phyloP scores from a whole-genome alignment of 2,888 invertebrate genomes.

The Sclerodermus sp. region DNA sequence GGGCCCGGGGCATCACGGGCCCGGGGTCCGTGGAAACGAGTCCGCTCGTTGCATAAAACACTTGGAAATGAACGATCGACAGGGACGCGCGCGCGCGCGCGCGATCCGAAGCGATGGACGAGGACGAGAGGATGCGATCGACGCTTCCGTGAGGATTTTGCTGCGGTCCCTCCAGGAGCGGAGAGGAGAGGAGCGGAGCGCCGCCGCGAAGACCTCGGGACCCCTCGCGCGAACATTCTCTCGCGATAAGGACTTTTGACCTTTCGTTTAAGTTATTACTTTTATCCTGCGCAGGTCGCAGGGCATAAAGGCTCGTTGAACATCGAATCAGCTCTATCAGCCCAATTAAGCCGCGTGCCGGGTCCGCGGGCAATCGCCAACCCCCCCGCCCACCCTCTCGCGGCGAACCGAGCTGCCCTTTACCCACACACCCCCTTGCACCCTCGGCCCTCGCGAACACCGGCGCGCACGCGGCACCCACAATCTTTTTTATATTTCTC shows the following conservation, averaged over 20 bases:
- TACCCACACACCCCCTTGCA: conserved; percentile 15
- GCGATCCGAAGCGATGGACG: no score
- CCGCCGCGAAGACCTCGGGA: no score
- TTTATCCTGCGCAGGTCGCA: conserved; percentile 29
- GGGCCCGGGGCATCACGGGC: no score
- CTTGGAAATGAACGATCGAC: no score
- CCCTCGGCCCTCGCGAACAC: background rate
- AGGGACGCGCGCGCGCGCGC: no score
- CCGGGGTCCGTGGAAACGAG: no score
- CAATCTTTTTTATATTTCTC: conserved; percentile 24
- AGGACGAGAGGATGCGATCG: no score
- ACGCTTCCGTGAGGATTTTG: no score
- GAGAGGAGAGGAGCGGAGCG: no score
- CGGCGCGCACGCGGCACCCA: no score
- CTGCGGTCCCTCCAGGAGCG: no score
- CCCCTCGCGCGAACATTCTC: conserved; percentile 2
- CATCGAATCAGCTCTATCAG: conserved; percentile 35
- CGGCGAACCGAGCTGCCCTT: conserved; percentile 18
- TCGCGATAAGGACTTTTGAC: conserved; percentile 30
- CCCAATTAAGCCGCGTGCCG: conserved; percentile 32
- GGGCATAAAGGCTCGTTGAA: conserved; percentile 29
- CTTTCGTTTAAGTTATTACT: conserved; percentile 35
- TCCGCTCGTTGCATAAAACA: no score
- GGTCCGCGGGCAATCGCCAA: conserved; percentile 24
- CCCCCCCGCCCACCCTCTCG: conserved; percentile 1